Conservation (phyloP, 2,888 invertebrate genomes). For the Ornithoptera priamus region DNA sequence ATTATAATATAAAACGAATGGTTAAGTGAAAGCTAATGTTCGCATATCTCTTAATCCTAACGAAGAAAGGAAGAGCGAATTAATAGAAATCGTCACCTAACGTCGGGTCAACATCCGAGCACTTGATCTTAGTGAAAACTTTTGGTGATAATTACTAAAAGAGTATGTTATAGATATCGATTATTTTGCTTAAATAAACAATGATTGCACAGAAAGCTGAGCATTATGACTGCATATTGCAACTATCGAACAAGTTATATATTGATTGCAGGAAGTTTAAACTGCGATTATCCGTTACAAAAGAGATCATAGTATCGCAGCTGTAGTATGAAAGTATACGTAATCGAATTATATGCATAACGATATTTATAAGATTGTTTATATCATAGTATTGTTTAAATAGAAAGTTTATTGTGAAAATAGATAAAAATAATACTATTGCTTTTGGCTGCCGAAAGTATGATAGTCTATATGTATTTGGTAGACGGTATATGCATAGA, state of each 20-base stretch:
- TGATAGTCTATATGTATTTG: neutral
- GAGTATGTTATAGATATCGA: neutral
- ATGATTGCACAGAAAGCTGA: neutral
- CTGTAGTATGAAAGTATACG: conserved; percentile 15
- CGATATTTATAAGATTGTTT: neutral
- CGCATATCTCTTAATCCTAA: neutral
- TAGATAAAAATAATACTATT: neutral
- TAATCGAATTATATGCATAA: conserved; percentile 9
- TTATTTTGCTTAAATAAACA: neutral
- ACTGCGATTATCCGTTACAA: conserved; percentile 12
- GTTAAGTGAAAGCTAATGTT: neutral
- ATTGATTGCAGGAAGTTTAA: conserved; percentile 18
- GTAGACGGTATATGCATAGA: too few species aligned
- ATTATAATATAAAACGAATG: neutral
- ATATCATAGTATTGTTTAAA: neutral
- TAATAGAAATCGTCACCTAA: neutral
- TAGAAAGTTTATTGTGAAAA: neutral
- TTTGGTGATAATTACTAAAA: neutral
- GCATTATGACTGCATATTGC: neutral
- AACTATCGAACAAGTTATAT: conserved; percentile 6
- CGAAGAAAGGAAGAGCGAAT: neutral
- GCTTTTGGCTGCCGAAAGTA: neutral
- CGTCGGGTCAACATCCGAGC: neutral
- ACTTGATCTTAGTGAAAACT: neutral
- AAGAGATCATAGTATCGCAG: conserved; percentile 11